Conservation (phyloP, 2,113 vertebrate species). For the Parus major region DNA sequence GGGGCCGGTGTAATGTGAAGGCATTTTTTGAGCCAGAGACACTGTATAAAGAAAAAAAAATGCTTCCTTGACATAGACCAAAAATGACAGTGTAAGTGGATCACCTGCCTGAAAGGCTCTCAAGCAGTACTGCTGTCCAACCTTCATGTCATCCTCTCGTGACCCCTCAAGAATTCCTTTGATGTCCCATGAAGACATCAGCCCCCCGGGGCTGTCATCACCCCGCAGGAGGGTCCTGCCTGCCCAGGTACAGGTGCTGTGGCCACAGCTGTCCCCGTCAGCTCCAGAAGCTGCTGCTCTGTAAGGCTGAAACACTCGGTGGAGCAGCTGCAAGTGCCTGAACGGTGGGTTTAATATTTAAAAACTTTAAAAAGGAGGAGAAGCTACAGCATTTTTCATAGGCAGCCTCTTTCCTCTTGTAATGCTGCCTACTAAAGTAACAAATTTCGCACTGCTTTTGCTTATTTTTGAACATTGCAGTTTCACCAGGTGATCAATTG, state of each 20-base stretch:
- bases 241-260: background rate
- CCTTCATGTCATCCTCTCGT: background rate
- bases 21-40: background rate
- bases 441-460: background rate
- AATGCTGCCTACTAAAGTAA: background rate
- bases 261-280: background rate
- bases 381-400: background rate
- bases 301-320: background rate
- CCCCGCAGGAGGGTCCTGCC: background rate
- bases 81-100: constrained; percentile 43
- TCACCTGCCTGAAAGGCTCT: constrained; percentile 44
- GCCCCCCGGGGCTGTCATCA: background rate
- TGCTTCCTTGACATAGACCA: constrained; percentile 1
- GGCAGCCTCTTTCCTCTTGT: background rate
- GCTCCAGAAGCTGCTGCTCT: background rate
- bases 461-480: background rate
- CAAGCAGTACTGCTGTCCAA: background rate
- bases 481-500: background rate
- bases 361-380: background rate
- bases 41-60: constrained; percentile 33
- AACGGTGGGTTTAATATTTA: background rate
- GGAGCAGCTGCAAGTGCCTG: background rate
- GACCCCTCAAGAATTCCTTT: constrained; percentile 46
- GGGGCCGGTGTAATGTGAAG: accelerated
- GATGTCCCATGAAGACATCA: background rate